Evolutionary conservation across 2,113 vertebrate genomes (phyloP).

Genomic region (Bubo bubo): DNA sequence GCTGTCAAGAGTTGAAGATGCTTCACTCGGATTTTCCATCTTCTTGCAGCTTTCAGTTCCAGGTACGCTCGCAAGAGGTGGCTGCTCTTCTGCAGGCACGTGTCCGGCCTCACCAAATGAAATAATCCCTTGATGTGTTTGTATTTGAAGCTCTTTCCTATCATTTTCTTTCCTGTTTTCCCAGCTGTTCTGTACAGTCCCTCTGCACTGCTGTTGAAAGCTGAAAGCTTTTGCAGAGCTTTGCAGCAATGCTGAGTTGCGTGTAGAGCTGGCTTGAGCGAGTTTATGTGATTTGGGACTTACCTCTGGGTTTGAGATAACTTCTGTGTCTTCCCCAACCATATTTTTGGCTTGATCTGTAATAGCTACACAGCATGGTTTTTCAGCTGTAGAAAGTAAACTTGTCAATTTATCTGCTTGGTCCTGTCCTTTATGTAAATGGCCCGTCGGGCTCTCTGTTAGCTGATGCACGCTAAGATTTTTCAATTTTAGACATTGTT

Average conservation of each 20-base stretch:
- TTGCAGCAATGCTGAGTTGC: fast-evolving
- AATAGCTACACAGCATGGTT: neutral
- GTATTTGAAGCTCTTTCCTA: neutral
- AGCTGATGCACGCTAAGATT: neutral
- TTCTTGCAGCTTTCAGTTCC: neutral
- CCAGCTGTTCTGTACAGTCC: neutral
- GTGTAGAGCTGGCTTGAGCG: neutral
- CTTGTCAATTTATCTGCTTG: neutral
- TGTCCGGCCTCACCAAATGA: neutral
- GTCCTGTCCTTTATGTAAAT: neutral
- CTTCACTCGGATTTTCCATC: neutral
- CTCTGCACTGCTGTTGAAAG: neutral
- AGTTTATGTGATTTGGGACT: fast-evolving
- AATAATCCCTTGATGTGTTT: fast-evolving
- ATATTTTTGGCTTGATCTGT: neutral
- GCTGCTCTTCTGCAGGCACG: fast-evolving
- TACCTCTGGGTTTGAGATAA: neutral
- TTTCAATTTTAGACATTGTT: neutral
- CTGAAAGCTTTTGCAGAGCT: neutral
- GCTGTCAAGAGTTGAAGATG: conserved; percentile 48
- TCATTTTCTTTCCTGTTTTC: neutral
- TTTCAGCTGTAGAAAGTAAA: neutral
- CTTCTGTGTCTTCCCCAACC: neutral
- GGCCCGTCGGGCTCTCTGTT: neutral
- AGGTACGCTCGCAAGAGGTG: fast-evolving